Evolutionary conservation across 2,797 vertebrate genomes (phyloP), one percentile per base, ranked within the genome.

Genomic region (Danio albolineatus): DNA sequence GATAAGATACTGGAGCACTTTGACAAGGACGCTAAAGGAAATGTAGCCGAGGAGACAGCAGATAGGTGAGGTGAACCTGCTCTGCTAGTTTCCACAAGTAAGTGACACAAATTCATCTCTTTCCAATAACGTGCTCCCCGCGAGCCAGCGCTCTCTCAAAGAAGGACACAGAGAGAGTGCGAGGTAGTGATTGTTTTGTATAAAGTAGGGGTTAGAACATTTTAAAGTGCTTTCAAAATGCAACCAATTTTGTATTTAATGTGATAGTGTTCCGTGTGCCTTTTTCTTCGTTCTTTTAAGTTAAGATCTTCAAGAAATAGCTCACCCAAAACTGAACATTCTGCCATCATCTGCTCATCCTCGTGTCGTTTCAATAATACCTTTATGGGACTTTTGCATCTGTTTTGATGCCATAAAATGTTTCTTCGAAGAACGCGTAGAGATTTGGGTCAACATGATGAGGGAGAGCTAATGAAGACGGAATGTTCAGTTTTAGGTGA

Each of bases 211-310:
- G 89, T 93, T 94, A 93, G 94, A 91, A 90, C 82, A 89, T 73
- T 85, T 89, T 85, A 60, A 91, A 90, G 88, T 91, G 85, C 88
- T 89, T 90, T 91, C 87, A 76, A 83, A 85, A 86, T 81, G 59
- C 73, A 74, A 84, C 82, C 77, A 86, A 78, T 91, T 90, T 86
- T 91, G 93, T 95, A 95, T 92, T 90, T 92, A 92, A 95, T 91
- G 89, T 92, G 92, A 93, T 95, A 92, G 95, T 97, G 94, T 95
- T 92, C 88, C 78, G 89, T 91, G 95, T 98, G 96, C 96, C 96
- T 98, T 98, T 78, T 92, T 93, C 88, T 73, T 92, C 89, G 89
- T 91, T 91, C 88, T 86, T 83, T 87, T 90, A 90, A 92, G 92
- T 92, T 91, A 92, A 92, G 93, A 87, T 89, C 79, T 87, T 90